Evolutionary conservation across 2,797 vertebrate genomes (phyloP).

Genomic region (Pelochelys cantorii): DNA sequence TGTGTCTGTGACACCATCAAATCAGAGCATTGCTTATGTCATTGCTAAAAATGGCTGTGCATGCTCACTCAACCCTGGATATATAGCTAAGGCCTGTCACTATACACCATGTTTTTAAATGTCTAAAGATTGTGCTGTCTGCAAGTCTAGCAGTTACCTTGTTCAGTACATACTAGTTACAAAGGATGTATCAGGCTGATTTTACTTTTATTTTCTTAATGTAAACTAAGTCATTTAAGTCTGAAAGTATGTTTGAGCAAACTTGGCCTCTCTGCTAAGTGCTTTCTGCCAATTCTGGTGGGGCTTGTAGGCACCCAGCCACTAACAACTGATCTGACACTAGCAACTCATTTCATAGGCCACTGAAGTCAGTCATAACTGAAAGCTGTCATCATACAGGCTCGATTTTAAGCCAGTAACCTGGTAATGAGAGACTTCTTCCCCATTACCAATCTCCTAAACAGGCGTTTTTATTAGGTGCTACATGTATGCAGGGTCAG

Average conservation of each 20-base stretch:
- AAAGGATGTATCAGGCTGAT: not conserved
- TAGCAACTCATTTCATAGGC: not conserved
- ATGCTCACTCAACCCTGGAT: not conserved
- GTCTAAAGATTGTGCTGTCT: not conserved
- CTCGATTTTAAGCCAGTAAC: not conserved
- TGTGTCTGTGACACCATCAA: not conserved
- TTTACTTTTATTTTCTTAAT: not conserved
- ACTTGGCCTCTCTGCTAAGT: not conserved
- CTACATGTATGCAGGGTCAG: not conserved
- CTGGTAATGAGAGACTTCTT: not conserved
- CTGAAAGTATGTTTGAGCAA: not conserved
- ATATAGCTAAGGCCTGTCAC: not conserved
- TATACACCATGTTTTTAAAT: not conserved
- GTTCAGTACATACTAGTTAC: not conserved
- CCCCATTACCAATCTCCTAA: not conserved
- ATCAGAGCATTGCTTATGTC: not conserved
- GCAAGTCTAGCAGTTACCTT: not conserved
- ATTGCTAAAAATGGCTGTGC: not conserved
- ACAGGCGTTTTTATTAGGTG: not conserved
- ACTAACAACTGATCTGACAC: not conserved
- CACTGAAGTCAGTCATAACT: not conserved
- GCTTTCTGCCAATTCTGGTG: not conserved
- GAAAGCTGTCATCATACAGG: not conserved
- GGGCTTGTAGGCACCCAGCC: not conserved
- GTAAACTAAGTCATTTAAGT: not conserved